Conservation (phyloP, 2,797 vertebrate genomes). For the Prionace glauca region DNA sequence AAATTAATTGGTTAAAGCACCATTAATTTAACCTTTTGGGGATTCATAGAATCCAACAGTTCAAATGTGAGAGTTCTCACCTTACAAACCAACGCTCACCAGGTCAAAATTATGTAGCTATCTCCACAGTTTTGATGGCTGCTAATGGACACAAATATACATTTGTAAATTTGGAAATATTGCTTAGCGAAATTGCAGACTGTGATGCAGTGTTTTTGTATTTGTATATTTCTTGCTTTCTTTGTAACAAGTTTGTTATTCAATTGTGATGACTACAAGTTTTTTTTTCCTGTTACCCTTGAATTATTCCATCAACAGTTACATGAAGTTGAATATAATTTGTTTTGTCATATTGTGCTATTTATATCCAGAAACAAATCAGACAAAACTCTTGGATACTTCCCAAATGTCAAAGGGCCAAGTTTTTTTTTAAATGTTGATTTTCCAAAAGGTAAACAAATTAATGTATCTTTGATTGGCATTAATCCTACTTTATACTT, state of each 20-base stretch:
- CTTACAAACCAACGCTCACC: not conserved
- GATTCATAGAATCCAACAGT: not conserved
- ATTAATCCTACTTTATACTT: not conserved
- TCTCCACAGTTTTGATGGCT: not conserved
- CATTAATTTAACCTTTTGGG: not conserved
- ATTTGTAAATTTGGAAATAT: not conserved
- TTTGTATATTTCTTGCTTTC: not conserved
- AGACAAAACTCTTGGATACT: not conserved
- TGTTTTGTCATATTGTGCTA: not conserved
- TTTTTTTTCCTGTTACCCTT: not conserved
- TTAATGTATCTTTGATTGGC: not conserved
- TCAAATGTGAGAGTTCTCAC: not conserved
- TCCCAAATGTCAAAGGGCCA: not conserved
- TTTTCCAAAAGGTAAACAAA: not conserved
- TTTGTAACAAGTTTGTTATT: not conserved
- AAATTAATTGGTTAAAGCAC: not conserved
- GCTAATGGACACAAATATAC: not conserved
- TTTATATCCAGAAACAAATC: not conserved
- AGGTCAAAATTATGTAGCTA: not conserved
- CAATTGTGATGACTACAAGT: not conserved
- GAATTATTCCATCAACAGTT: not conserved
- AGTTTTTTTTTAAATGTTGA: not conserved
- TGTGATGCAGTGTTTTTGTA: not conserved
- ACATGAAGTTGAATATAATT: not conserved
- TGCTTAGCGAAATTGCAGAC: not conserved